Evolutionary conservation across 2,797 vertebrate genomes (phyloP).

Genomic region (Pempheris klunzingeri): DNA sequence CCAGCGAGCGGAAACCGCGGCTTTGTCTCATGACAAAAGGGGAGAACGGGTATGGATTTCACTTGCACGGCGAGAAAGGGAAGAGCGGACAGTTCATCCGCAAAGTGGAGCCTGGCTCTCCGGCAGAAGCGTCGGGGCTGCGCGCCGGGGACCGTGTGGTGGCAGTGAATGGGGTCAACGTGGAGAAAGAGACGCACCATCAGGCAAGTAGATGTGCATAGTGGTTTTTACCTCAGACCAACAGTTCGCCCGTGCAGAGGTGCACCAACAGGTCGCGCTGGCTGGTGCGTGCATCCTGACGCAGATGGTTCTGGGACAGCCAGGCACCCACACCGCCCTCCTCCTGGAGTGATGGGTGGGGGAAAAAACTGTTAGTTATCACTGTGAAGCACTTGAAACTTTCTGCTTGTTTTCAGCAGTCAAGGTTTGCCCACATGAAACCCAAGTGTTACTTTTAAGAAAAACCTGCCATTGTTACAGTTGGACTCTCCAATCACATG

Average conservation of each 20-base stretch:
- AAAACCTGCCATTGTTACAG: background rate
- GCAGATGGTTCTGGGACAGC: background rate
- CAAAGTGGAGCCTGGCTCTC: slow-evolving; percentile 93
- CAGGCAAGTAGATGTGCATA: slow-evolving; percentile 87
- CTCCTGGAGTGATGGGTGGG: background rate
- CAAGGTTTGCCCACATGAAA: background rate
- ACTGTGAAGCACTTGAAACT: background rate
- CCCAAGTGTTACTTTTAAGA: background rate
- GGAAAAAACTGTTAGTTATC: background rate
- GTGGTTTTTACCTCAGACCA: background rate
- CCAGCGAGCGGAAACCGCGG: slow-evolving; percentile 90
- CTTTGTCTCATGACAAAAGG: slow-evolving; percentile 91
- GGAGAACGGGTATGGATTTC: slow-evolving; percentile 94
- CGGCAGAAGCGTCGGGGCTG: slow-evolving; percentile 92
- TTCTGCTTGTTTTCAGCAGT: background rate
- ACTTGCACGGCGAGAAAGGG: slow-evolving; percentile 97
- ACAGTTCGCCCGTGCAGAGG: background rate
- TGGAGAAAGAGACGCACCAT: slow-evolving; percentile 96
- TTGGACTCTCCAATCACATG: background rate
- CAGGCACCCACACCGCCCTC: background rate
- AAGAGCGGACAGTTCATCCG: slow-evolving; percentile 97
- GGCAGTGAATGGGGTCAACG: slow-evolving; percentile 93
- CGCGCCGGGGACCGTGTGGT: slow-evolving; percentile 93
- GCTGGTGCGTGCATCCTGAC: background rate
- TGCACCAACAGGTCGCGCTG: slow-evolving; percentile 37